Conservation (phyloP, 92 coral and sea anemone species). For the Epizoanthus scotinus region DNA sequence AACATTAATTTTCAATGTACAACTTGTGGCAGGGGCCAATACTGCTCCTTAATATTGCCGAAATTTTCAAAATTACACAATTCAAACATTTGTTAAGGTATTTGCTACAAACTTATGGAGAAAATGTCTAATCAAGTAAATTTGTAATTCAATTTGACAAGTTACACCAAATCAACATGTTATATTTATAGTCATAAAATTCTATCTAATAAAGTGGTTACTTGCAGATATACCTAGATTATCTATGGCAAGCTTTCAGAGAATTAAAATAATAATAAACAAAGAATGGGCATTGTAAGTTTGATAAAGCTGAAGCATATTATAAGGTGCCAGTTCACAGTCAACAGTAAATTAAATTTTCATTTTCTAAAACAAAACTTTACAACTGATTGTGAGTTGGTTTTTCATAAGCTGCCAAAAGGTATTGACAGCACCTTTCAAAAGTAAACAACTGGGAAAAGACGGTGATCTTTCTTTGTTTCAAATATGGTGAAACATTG, state of each 20-base stretch:
- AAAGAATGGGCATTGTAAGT: neutral
- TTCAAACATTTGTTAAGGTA: slow-evolving; percentile 14
- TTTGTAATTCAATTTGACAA: neutral
- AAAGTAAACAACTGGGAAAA: slow-evolving; percentile 8
- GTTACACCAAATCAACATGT: neutral
- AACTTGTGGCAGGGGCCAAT: neutral
- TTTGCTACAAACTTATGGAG: neutral
- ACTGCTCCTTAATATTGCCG: neutral
- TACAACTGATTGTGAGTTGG: slow-evolving; percentile 4
- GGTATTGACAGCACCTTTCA: neutral
- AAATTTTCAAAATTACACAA: neutral
- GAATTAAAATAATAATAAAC: neutral
- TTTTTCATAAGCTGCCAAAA: neutral
- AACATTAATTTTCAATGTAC: no score
- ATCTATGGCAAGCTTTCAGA: neutral
- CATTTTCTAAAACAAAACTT: neutral
- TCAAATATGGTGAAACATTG: neutral
- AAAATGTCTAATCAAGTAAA: neutral
- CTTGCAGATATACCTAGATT: slow-evolving; percentile 1
- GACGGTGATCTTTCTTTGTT: slow-evolving; percentile 29
- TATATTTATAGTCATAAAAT: neutral
- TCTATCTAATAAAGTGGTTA: neutral
- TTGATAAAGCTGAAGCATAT: neutral
- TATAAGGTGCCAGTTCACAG: slow-evolving; percentile 1
- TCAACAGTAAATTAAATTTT: slow-evolving; percentile 8